These are phyloP conservation scores for Microcebus lehilahytsara DNA, from an alignment of 2,113 vertebrate genomes.

Conservation along the genomic window DNA sequence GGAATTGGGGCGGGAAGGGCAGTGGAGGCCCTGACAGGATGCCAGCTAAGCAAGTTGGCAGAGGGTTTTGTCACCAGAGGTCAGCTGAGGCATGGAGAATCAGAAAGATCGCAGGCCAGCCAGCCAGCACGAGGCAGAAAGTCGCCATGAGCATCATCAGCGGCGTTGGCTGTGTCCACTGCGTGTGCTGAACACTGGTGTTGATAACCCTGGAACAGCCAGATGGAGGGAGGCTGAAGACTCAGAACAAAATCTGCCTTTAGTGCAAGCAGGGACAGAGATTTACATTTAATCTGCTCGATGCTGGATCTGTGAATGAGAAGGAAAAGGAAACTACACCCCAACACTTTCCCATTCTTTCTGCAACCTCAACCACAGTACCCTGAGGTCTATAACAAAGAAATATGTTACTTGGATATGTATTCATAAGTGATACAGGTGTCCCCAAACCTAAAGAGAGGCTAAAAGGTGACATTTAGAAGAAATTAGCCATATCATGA, in stretches of 20 bases:
- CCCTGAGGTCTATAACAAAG: not conserved
- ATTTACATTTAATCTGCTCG: not conserved
- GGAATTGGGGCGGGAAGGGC: slow-evolving; percentile 59
- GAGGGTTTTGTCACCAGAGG: slow-evolving; percentile 30
- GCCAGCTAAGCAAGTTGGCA: slow-evolving; percentile 38
- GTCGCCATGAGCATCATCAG: not conserved
- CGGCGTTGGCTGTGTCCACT: not conserved
- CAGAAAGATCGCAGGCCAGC: not conserved
- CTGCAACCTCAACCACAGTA: not conserved
- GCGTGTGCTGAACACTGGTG: not conserved
- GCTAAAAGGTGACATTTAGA: not conserved
- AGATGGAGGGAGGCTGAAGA: not conserved
- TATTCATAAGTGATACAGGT: not conserved
- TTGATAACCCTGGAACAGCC: not conserved
- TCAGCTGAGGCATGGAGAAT: slow-evolving; percentile 21
- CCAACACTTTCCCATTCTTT: not conserved
- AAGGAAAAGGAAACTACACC: not conserved
- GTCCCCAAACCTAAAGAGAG: not conserved
- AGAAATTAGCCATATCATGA: not conserved
- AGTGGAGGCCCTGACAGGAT: slow-evolving; percentile 43
- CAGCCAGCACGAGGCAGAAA: not conserved
- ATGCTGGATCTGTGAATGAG: not conserved
- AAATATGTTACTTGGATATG: not conserved
- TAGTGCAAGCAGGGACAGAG: not conserved
- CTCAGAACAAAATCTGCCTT: not conserved